phyloP scores from a whole-genome alignment of 2,888 invertebrate genomes.

The Drosophila tanythrix region DNA sequence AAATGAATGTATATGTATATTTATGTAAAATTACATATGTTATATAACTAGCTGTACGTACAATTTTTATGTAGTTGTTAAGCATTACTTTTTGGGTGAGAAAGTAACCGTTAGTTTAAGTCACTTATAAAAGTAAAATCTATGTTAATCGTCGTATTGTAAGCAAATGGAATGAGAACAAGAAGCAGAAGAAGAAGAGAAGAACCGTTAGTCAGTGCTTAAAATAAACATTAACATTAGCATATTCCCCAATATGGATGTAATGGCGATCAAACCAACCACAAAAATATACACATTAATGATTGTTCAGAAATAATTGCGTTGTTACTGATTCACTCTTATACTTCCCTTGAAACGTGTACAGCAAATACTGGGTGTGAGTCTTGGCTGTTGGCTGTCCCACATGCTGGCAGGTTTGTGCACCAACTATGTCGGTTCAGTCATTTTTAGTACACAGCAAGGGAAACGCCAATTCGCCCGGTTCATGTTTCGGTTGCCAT shows the following conservation, averaged over 20 bases:
- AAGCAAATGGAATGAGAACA: slow-evolving; percentile 19
- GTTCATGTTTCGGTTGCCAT: slow-evolving; percentile 15
- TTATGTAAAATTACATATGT: slow-evolving; percentile 37
- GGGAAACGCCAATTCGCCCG: slow-evolving; percentile 23
- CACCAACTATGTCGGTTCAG: background rate
- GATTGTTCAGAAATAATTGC: slow-evolving; percentile 34
- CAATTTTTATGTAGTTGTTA: slow-evolving; percentile 72
- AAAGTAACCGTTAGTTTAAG: slow-evolving; percentile 60
- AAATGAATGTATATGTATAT: slow-evolving; percentile 6
- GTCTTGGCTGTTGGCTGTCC: background rate
- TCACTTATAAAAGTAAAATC: slow-evolving; percentile 2
- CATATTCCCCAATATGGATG: slow-evolving; percentile 17
- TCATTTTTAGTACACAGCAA: slow-evolving; percentile 5
- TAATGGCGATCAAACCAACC: slow-evolving; percentile 29
- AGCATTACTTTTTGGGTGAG: slow-evolving; percentile 42
- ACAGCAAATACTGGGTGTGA: slow-evolving; percentile 4
- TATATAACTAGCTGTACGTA: slow-evolving; percentile 63
- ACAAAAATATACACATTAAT: slow-evolving; percentile 49
- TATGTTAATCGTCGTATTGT: slow-evolving; percentile 12
- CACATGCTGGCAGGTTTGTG: background rate
- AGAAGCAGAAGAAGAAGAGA: background rate
- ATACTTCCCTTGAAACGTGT: background rate
- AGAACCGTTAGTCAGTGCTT: slow-evolving; percentile 46
- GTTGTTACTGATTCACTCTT: slow-evolving; percentile 2
- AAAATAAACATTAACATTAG: slow-evolving; percentile 15